These are phyloP conservation scores for Thera britannica DNA, from an alignment of 2,888 invertebrate genomes.

Conservation along the genomic window DNA sequence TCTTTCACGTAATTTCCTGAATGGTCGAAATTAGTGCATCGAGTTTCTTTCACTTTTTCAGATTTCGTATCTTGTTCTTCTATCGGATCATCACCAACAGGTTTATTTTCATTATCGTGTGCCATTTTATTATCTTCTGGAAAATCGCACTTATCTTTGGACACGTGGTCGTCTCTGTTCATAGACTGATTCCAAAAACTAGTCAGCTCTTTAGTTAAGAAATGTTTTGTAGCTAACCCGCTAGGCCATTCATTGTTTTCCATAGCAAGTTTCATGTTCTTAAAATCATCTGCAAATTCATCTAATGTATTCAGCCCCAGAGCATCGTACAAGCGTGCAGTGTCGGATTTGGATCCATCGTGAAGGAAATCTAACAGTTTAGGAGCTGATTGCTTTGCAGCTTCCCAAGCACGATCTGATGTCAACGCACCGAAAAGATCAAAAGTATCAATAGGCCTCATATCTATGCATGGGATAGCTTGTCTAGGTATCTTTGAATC, in stretches of 20 bases:
- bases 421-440: constrained; percentile 73
- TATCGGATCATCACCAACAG: constrained; percentile 57
- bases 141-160: constrained; percentile 52
- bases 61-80: constrained; percentile 56
- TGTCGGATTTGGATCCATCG: constrained; percentile 77
- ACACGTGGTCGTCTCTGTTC: constrained; percentile 54
- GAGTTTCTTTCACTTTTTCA: constrained; percentile 64
- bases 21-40: constrained; percentile 73
- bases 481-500: constrained; percentile 66
- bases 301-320: constrained; percentile 68
- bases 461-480: constrained; percentile 62
- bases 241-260: constrained; percentile 61
- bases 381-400: constrained; percentile 79
- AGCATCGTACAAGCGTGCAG: constrained; percentile 78
- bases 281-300: constrained; percentile 65
- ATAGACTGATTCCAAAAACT: constrained; percentile 63
- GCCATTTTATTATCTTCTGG: constrained; percentile 56
- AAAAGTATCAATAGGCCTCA: constrained; percentile 63
- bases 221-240: constrained; percentile 56
- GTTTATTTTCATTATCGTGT: constrained; percentile 54
- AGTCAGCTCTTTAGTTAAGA: constrained; percentile 61
- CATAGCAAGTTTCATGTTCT: constrained; percentile 62
- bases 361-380: constrained; percentile 80
- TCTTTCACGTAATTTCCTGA: constrained; percentile 72
- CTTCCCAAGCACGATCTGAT: constrained; percentile 81